Evolutionary conservation across 2,888 invertebrate species (phyloP), one percentile per base, ranked within the genome.

Genomic region (Parasteatoda lunata): DNA sequence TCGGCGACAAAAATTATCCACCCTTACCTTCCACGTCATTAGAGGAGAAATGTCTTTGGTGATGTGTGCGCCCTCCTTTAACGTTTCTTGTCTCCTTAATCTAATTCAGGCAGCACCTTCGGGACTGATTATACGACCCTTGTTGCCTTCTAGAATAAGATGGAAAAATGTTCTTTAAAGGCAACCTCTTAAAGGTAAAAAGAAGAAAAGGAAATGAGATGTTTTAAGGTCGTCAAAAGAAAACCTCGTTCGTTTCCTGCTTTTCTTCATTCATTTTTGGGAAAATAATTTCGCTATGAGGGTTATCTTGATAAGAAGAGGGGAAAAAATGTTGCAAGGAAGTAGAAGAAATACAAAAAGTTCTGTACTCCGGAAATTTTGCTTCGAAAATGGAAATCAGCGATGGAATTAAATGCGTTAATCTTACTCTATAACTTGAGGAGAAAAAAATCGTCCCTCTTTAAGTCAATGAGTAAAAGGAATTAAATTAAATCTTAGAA

Each of bases 101-200:
- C 83, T 83, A 83, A 83, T 83, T 83, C 83, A 83, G 65, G 65
- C 72, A 52, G 83, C 77, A 83, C 83, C 83, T 83, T 69, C 47
- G 82, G 70, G 76, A 82, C 76, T 82, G 82, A 82, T 82, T 82
- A 82, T 76, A 65, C 73, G 66, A n/a, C 59, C 59, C 51, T 49
- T 65, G 45, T 48, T 48, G 71, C 15, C 51, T n/a, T 59, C 65
- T 4, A 30, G 69, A 51, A 59, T 47, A 72, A 15, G 71, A 72
- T 71, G 65, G 80, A 72, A 72, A 73, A 30, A 70, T 64, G 65
- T 80, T 72, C 70, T 73, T 59, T 79, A 65, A 30, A 48, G 64
- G n/a, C 3, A 5, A 13, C 59, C 59, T 59, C 59, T n/a, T 7
- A 47, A 52, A 69, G 69, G 30, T 51, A 66, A 45, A 59, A 49